Evolutionary conservation across 2,888 invertebrate genomes (phyloP).

Genomic region (Pseudococcus jackbeardsleyi): DNA sequence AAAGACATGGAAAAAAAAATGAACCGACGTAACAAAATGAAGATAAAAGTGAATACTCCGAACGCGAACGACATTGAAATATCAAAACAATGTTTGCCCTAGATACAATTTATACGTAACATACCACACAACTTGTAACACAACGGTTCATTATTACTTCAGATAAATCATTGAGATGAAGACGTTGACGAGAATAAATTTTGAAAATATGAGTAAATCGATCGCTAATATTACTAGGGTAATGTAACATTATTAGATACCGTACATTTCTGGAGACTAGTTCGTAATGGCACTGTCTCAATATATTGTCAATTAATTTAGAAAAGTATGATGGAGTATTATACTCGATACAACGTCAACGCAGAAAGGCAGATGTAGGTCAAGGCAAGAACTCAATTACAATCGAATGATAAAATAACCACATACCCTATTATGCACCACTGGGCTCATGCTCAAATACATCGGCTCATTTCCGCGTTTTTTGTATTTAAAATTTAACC

Average conservation of each 20-base stretch:
- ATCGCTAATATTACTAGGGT: background rate
- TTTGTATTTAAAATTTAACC: constrained; percentile 16
- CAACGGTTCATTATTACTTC: background rate
- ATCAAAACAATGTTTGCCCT: constrained; percentile 31
- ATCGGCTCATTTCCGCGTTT: constrained; percentile 3
- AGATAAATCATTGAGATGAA: background rate
- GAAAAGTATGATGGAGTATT: background rate
- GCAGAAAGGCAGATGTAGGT: constrained; percentile 40
- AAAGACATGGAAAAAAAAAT: background rate
- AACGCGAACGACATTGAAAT: constrained; percentile 42
- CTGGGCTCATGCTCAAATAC: constrained; percentile 10
- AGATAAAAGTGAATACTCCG: constrained; percentile 24
- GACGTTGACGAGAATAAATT: background rate
- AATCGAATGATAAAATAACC: constrained; percentile 40
- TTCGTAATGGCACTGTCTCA: background rate
- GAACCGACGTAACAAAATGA: background rate
- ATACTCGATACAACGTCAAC: constrained; percentile 13
- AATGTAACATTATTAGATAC: background rate
- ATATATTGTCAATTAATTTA: constrained; percentile 23
- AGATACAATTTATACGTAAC: constrained; percentile 28
- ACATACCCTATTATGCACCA: constrained; percentile 32
- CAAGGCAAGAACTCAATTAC: constrained; percentile 48
- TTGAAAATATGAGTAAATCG: background rate
- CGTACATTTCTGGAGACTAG: background rate
- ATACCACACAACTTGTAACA: background rate